phyloP scores from a whole-genome alignment of 2,888 invertebrate species.

The Clostera curtula region DNA sequence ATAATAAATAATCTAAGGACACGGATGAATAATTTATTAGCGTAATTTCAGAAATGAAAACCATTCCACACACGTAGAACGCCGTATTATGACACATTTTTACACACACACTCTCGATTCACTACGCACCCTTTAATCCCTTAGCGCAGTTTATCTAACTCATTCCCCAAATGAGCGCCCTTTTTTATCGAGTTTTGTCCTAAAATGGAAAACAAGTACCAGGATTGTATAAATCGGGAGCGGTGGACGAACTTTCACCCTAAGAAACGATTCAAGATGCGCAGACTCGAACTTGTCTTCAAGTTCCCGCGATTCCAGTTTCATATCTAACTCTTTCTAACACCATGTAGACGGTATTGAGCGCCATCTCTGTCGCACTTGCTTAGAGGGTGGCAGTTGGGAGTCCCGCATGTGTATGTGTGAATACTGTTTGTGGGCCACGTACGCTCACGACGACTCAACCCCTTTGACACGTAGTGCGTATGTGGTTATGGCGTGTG shows the following conservation, averaged over 20 bases:
- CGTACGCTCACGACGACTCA: slow-evolving; percentile 42
- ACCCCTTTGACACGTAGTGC: slow-evolving; percentile 62
- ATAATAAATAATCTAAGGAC: too few species aligned
- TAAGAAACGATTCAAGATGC: slow-evolving; percentile 58
- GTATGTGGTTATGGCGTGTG: slow-evolving; percentile 61
- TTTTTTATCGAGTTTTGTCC: slow-evolving; percentile 75
- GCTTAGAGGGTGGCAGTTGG: slow-evolving; percentile 45
- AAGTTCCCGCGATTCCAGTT: slow-evolving; percentile 33
- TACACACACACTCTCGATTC: slow-evolving; percentile 13
- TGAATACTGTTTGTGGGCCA: slow-evolving; percentile 49
- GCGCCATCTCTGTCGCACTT: slow-evolving; percentile 42
- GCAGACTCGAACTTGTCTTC: slow-evolving; percentile 62
- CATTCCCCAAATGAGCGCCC: slow-evolving; percentile 46
- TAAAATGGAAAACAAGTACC: slow-evolving; percentile 75
- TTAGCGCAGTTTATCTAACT: slow-evolving; percentile 27
- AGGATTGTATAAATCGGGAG: slow-evolving; percentile 47
- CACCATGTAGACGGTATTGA: slow-evolving; percentile 19
- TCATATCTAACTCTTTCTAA: slow-evolving; percentile 60
- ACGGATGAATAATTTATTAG: too few species aligned
- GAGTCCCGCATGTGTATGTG: slow-evolving; percentile 32
- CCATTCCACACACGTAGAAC: too few species aligned
- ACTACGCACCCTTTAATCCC: slow-evolving; percentile 48
- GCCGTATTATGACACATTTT: too few species aligned
- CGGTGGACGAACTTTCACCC: slow-evolving; percentile 55
- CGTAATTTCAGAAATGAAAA: too few species aligned